Base-by-base conservation (phyloP, 2,797 vertebrate species). In the Lepilemur ruficaudatus region DNA sequence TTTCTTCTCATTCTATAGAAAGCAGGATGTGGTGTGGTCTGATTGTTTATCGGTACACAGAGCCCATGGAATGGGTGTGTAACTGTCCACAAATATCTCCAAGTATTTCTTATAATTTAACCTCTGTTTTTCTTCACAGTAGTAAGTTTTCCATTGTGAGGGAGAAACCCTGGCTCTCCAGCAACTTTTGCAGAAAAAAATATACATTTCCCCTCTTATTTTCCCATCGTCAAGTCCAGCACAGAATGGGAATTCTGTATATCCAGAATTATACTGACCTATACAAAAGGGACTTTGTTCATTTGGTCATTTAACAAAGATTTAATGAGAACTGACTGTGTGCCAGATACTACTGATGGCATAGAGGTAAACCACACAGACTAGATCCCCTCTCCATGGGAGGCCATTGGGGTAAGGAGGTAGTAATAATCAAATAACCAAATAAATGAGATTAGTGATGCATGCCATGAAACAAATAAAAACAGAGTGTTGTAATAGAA, bases 31-130 rank as follows among this genome's bases (percentile, higher is more conserved):
- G 81, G 23, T 18, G 12, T 63, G 59, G 28, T 23, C 35, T 88
- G 65, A 57, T 82, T 95, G n/a, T 75, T 81, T 63, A 93, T 61
- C 89, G 70, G 75, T 75, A 63, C 63, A 35, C 50, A 86, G 30
- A 93, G 28, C 28, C 76, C 50, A 38, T 38, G 52, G 52, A 94
- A 93, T 81, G 87, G 70, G 50, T 85, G 28, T 43, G 32, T 50
- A 80, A 76, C 25, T 96, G 59, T 86, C 50, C 38, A 67, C 70
- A 88, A 81, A 63, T 85, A 82, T 73, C 69, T 93, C 81, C 52
- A 94, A 89, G 57, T 91, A 87, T 84, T 87, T 94, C 65, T 85
- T 94, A 91, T 46, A 89, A 80, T 96, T 95, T 96, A 93, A 88
- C 67, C 32, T 95, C 92, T 93, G 38, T 94, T 96, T 93, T 90